These are phyloP conservation scores for Bombus picipes DNA, from an alignment of 1,140 invertebrate genomes.

Conservation along the genomic window DNA sequence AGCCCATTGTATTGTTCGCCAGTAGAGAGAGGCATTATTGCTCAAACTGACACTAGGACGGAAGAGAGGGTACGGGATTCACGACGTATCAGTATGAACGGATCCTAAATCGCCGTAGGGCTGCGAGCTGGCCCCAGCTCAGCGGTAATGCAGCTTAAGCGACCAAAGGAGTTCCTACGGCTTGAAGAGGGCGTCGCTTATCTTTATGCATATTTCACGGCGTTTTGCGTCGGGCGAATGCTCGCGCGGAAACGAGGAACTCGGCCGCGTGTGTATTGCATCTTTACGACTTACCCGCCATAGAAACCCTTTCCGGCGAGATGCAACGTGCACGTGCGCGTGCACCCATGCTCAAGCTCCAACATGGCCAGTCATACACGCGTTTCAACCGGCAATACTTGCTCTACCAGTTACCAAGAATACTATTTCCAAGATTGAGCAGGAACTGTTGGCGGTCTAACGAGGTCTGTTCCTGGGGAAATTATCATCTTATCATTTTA, in stretches of 20 bases:
- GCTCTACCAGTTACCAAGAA: conserved; percentile 27
- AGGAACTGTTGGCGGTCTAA: conserved; percentile 19
- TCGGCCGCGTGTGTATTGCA: conserved; percentile 27
- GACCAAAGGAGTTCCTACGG: conserved; percentile 53
- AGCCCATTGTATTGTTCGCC: conserved; percentile 17
- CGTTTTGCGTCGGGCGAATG: conserved; percentile 36
- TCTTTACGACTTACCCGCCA: conserved; percentile 33
- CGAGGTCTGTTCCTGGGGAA: conserved; percentile 30
- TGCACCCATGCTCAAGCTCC: not conserved
- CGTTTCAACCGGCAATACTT: conserved; percentile 21
- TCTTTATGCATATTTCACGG: conserved; percentile 64
- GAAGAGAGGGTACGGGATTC: not conserved
- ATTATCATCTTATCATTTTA: conserved; percentile 26
- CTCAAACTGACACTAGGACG: conserved; percentile 30
- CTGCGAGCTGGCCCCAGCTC: conserved; percentile 31
- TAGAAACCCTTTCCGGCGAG: conserved; percentile 4
- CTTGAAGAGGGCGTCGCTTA: conserved; percentile 60
- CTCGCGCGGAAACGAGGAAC: conserved; percentile 34
- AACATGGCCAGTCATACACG: conserved; percentile 16
- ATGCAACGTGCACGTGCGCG: conserved; percentile 30
- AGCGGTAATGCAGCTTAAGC: conserved; percentile 50
- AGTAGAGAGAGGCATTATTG: conserved; percentile 22
- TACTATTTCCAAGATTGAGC: conserved; percentile 44
- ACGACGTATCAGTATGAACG: conserved; percentile 36
- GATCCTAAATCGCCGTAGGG: conserved; percentile 57